A percentile compares a stretch with the other conserved stretches of the same genome.
Conservation (phyloP, 2,113 vertebrate species). For the Coptodon bakossiorum region DNA sequence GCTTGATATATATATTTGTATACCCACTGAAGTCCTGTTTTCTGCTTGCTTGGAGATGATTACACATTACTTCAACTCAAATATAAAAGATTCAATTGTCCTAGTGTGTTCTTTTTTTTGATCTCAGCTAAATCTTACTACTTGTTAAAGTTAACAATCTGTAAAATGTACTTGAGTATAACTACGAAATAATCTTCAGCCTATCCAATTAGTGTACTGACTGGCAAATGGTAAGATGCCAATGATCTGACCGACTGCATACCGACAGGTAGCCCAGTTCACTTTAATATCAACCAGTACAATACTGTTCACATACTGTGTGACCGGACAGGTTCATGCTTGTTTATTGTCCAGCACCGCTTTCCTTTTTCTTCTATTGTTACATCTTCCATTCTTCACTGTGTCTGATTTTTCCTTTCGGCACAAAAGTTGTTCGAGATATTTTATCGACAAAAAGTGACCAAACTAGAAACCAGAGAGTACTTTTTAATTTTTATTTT, state of each 20-base stretch:
- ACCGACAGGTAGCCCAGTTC: neutral
- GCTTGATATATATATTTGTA: neutral
- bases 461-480: fast-evolving
- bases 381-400: neutral
- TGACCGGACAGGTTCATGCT: neutral
- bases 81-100: neutral
- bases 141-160: neutral
- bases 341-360: neutral
- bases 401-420: neutral
- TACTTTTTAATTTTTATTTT: neutral
- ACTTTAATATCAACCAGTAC: neutral
- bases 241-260: neutral
- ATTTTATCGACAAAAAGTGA: neutral
- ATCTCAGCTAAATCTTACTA: neutral
- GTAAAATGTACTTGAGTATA: fast-evolving
- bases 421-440: neutral
- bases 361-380: neutral
- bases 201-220: neutral
- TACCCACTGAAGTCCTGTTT: neutral
- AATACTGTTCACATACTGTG: neutral
- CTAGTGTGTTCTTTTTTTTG: neutral
- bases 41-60: neutral
- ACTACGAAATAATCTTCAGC: fast-evolving
- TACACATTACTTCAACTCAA: neutral
- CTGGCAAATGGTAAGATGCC: neutral